These are phyloP conservation scores for Nymphalis c-album DNA, from an alignment of 2,888 invertebrate species.

Conservation along the genomic window DNA sequence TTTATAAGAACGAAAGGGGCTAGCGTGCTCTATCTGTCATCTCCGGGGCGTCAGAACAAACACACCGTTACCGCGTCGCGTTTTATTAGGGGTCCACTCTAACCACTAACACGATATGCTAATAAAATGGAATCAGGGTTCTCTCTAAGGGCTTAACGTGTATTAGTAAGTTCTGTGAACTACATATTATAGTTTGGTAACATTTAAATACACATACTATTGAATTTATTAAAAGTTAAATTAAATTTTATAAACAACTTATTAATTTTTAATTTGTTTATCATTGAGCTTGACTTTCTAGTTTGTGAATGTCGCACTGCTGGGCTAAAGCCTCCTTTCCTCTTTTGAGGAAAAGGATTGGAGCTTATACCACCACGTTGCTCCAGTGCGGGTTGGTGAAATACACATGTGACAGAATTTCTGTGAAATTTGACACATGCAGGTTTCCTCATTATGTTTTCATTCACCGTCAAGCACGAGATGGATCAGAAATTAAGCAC, in stretches of 20 bases:
- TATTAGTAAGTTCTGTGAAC: constrained; percentile 28
- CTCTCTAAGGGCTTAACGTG: constrained; percentile 43
- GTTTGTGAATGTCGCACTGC: no score
- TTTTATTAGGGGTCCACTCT: constrained; percentile 72
- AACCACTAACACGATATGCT: constrained; percentile 61
- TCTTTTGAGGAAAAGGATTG: no score
- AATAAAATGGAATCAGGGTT: constrained; percentile 57
- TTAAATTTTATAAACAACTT: neutral
- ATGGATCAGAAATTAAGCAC: no score
- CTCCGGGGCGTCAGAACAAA: constrained; percentile 69
- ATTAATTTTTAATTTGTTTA: no score
- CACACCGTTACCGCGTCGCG: constrained; percentile 74
- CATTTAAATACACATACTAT: neutral
- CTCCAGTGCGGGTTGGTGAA: no score
- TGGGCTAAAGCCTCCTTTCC: no score
- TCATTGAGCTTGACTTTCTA: no score
- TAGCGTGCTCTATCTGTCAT: constrained; percentile 78
- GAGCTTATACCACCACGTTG: no score
- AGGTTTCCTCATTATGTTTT: no score
- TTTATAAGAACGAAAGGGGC: constrained; percentile 61
- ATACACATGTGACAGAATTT: no score
- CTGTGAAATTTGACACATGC: no score
- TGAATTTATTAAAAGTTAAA: constrained; percentile 1
- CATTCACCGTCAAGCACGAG: no score
- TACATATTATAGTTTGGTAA: neutral